Conservation (phyloP, 2,113 vertebrate genomes). For the Zosterops borbonicus region DNA sequence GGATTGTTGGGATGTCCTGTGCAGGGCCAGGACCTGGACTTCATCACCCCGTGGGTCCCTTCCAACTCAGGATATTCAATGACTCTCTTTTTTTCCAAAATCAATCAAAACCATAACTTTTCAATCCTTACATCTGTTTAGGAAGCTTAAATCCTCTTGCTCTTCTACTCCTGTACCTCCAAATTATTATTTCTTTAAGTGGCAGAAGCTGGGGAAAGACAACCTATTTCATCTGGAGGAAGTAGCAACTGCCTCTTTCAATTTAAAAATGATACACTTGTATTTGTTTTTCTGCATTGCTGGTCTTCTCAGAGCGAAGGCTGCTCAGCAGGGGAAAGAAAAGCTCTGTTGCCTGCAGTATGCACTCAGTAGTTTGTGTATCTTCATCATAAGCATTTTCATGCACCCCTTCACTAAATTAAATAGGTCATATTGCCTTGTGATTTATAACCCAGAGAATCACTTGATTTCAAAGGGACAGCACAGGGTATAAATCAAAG, state of each 20-base stretch:
- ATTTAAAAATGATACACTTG: not conserved
- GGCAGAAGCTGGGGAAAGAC: not conserved
- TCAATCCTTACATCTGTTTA: not conserved
- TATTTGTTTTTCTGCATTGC: not conserved
- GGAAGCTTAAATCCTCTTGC: not conserved
- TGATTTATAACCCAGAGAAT: slow-evolving; percentile 23
- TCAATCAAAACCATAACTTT: not conserved
- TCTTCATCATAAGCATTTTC: not conserved
- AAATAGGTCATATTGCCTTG: not conserved
- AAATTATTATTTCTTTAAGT: not conserved
- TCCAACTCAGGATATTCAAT: not conserved
- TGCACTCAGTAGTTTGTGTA: not conserved
- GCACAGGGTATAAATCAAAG: slow-evolving; percentile 31
- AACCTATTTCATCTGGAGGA: not conserved
- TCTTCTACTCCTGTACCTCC: not conserved
- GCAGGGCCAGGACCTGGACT: not conserved
- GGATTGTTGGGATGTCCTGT: not conserved
- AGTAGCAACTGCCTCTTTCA: not conserved
- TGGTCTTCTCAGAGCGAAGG: not conserved
- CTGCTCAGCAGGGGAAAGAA: not conserved
- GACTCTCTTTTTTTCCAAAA: not conserved
- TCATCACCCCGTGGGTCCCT: not conserved
- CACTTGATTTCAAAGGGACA: slow-evolving; percentile 1
- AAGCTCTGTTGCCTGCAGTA: not conserved
- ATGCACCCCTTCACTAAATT: slow-evolving; percentile 1